phyloP scores from a whole-genome alignment of 2,113 vertebrate species.

The Phaethon lepturus region DNA sequence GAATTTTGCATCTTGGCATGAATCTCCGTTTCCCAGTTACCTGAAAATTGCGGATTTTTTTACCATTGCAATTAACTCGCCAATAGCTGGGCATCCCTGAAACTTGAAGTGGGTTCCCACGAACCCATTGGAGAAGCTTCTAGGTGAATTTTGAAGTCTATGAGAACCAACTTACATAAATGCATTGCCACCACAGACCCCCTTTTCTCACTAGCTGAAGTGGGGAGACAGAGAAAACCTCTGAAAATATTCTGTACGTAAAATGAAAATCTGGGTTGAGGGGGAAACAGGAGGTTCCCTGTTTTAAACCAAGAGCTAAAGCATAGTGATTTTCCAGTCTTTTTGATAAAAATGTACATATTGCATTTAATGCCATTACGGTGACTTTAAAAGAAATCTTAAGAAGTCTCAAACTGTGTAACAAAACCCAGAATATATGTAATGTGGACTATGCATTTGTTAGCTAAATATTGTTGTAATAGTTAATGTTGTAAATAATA shows the following conservation, averaged over 20 bases:
- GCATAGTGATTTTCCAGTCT: neutral
- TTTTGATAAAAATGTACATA: neutral
- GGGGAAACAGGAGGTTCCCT: neutral
- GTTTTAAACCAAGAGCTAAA: neutral
- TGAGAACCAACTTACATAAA: neutral
- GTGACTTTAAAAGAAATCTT: neutral
- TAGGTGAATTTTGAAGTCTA: neutral
- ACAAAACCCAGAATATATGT: neutral
- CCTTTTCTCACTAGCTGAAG: neutral
- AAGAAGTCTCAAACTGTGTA: neutral
- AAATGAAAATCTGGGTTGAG: neutral
- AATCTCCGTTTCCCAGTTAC: fast-evolving
- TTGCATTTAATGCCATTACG: neutral
- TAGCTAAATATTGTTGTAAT: neutral
- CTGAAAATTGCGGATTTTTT: neutral
- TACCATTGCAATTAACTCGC: neutral
- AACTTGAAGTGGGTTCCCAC: neutral
- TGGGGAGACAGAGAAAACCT: neutral
- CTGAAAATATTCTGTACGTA: neutral
- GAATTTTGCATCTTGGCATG: neutral
- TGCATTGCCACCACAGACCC: neutral
- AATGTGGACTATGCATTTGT: neutral
- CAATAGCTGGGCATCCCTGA: neutral
- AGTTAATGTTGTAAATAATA: neutral
- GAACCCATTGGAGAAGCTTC: neutral